These are phyloP conservation scores for Alectura lathami DNA, from an alignment of 2,113 vertebrate genomes.

Conservation along the genomic window DNA sequence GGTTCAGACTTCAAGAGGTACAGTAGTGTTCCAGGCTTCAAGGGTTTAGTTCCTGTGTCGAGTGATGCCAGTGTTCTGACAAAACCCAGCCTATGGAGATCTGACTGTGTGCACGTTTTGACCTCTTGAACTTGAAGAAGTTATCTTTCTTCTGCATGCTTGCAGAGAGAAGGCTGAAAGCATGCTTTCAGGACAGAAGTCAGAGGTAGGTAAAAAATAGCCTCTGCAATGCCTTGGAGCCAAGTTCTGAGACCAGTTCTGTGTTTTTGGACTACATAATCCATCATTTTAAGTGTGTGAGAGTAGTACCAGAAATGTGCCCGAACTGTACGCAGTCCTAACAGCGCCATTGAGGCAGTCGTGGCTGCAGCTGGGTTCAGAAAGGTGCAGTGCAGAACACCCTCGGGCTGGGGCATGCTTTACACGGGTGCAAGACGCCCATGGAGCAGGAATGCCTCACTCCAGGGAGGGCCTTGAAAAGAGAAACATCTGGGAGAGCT, in stretches of 20 bases:
- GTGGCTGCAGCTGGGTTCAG: not conserved
- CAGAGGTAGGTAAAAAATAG: not conserved
- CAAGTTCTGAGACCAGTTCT: conserved; percentile 5
- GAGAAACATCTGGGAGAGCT: not conserved
- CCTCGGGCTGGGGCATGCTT: not conserved
- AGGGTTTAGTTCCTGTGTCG: not conserved
- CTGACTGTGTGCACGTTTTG: not conserved
- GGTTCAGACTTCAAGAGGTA: conserved; percentile 4
- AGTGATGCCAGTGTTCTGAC: conserved; percentile 8
- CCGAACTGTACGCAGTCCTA: not conserved
- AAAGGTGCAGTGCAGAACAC: not conserved
- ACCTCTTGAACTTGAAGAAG: conserved; percentile 52
- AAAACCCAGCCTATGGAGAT: conserved; percentile 33
- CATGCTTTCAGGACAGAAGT: not conserved
- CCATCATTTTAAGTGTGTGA: not conserved
- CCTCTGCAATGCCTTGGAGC: not conserved
- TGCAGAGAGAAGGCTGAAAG: conserved; percentile 15
- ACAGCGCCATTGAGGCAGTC: not conserved
- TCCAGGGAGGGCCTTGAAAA: not conserved
- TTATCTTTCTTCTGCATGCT: not conserved
- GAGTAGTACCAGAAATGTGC: not conserved
- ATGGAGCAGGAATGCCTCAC: not conserved
- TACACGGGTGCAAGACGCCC: not conserved
- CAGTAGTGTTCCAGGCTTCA: not conserved
- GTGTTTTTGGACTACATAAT: not conserved